phyloP scores from a whole-genome alignment of 2,113 vertebrate species.

The Otolemur garnettii region DNA sequence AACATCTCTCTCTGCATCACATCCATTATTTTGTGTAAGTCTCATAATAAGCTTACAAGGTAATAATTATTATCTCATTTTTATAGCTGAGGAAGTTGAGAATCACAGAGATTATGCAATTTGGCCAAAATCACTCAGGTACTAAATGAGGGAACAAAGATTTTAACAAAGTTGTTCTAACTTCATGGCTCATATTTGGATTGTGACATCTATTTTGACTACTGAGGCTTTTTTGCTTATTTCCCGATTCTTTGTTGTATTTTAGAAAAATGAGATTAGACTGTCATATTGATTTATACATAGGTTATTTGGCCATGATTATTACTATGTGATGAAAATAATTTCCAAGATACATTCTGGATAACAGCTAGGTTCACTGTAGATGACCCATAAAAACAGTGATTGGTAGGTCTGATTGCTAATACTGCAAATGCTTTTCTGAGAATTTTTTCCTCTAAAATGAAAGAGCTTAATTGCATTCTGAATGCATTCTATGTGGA shows the following conservation, averaged over 20 bases:
- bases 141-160: conserved; percentile 39
- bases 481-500: conserved; percentile 47
- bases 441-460: conserved; percentile 55
- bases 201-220: conserved; percentile 34
- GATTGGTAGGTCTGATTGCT: not conserved
- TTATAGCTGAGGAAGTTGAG: conserved; percentile 35
- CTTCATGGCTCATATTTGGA: conserved; percentile 14
- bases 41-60: conserved; percentile 9
- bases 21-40: conserved; percentile 66
- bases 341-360: conserved; percentile 33
- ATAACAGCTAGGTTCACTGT: not conserved
- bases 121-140: conserved; percentile 45
- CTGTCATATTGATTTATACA: not conserved
- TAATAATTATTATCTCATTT: conserved; percentile 44
- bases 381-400: conserved; percentile 19
- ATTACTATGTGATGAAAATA: conserved; percentile 63
- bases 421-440: conserved; percentile 46
- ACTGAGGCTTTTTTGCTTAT: not conserved
- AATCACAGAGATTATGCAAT: conserved; percentile 51
- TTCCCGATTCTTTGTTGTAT: conserved; percentile 56
- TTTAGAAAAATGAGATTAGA: conserved; percentile 62
- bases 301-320: conserved; percentile 40
- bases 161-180: conserved; percentile 45
- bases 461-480: conserved; percentile 59
- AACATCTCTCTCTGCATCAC: conserved; percentile 31